Base-by-base conservation (phyloP, 1,140 invertebrate species). In the Sarcophaga bullata region DNA sequence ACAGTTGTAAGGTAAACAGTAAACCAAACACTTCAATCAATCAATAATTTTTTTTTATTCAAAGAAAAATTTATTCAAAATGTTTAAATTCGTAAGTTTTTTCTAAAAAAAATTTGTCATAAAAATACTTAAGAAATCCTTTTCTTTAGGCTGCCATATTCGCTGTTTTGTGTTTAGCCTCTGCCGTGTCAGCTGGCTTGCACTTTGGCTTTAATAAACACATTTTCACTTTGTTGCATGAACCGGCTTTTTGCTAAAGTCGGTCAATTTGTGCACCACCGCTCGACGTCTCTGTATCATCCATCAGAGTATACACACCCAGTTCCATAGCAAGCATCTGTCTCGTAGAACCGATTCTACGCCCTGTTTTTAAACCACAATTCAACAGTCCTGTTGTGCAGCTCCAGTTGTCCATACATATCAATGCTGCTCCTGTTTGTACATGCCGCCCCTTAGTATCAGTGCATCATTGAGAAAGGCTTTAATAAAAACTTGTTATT, bases 271-370 rank as follows among this genome's bases (percentile, higher is more conserved):
- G 81, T 84, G 3, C 83, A 84, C n/a, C 19, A 73, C 58, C 11
- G 72, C 84, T 58, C 87, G n/a, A n/a, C 87, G 47, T 87, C 87
- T 86, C 88, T 47, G 90, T 92, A 6, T 92, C 91, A 8, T n/a
- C n/a, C 91, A 92, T 82, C 91, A 92, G 83, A 91, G 91, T 73
- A 91, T 68, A 89, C 89, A 49, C 86, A 88, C n/a, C n/a, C n/a
- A 37, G 89, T 90, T 10, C n/a, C 89, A 90, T 82, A 87, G 85
- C 86, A 86, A 78, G 82, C 86, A 0, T 81, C 85, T 13, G 87
- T n/a, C n/a, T 88, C 15, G 87, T 86, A 47, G 87, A 87, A 82
- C 89, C 85, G 25, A 87, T 87, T n/a, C 76, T 86, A 82, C 86
- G 89, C 85, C 84, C 91, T 82, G 84, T 91, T 85, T 84, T 91